phyloP scores from a whole-genome alignment of 2,888 invertebrate species.

The Polymixis flavicincta region DNA sequence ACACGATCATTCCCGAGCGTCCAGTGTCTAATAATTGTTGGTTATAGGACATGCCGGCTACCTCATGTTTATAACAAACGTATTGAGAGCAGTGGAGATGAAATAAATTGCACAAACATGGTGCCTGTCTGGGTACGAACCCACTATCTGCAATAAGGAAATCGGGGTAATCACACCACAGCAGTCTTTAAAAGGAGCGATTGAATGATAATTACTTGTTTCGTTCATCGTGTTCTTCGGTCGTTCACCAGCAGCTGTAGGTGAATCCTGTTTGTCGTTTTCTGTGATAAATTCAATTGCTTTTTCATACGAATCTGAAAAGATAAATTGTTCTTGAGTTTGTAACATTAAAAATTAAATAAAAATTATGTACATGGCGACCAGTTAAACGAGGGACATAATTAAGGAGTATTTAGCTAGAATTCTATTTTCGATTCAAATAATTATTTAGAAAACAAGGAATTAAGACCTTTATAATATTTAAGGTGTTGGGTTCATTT shows the following conservation, averaged over 20 bases:
- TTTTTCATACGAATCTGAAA: conserved; percentile 29
- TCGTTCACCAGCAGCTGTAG: background rate
- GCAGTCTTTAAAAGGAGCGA: background rate
- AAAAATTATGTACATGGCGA: background rate
- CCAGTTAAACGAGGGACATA: background rate
- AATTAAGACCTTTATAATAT: background rate
- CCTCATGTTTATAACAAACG: background rate
- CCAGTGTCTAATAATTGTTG: no score
- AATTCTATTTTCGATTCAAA: background rate
- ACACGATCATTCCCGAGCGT: no score
- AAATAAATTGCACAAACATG: background rate
- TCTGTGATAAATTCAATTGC: background rate
- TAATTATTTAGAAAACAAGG: background rate
- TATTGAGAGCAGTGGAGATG: background rate
- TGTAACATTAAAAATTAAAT: background rate
- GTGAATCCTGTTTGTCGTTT: background rate
- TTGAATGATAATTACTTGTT: conserved; percentile 15
- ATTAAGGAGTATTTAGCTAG: background rate
- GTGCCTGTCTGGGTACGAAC: background rate
- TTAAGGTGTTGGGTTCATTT: no score
- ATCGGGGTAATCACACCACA: background rate
- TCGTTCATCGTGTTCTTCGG: background rate
- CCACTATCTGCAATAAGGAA: background rate
- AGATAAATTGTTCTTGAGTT: background rate
- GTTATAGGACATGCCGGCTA: background rate